Percentiles rank a stretch among this genome's conserved stretches.
These are phyloP conservation scores for Coreoperca whiteheadi DNA, from an alignment of 2,113 vertebrate species.

Conservation along the genomic window DNA sequence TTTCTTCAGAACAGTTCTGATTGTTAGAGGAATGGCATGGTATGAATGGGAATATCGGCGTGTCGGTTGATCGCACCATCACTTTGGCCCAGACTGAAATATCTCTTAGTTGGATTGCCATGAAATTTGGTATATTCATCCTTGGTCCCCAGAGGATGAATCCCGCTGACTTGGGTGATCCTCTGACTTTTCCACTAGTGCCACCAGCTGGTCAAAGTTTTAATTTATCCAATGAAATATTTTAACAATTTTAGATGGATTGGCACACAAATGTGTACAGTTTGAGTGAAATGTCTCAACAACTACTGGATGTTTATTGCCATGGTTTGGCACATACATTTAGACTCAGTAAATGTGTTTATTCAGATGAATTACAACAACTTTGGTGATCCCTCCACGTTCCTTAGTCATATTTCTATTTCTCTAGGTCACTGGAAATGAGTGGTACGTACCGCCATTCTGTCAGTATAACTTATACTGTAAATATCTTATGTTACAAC, in stretches of 20 bases:
- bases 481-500: not conserved
- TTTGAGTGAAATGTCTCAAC: not conserved
- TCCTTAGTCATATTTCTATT: not conserved
- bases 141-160: not conserved
- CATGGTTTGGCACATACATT: too few relatives aligned
- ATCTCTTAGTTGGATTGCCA: not conserved
- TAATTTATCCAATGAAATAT: too few relatives aligned
- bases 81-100: not conserved
- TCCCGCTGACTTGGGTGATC: not conserved
- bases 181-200: not conserved
- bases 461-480: conserved; percentile 17
- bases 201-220: too few relatives aligned
- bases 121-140: not conserved
- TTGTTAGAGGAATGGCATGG: not conserved
- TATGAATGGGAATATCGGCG: not conserved
- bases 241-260: too few relatives aligned
- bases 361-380: too few relatives aligned
- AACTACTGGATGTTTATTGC: not conserved
- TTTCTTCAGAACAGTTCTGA: not conserved
- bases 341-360: too few relatives aligned
- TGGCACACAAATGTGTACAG: too few relatives aligned
- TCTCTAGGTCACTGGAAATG: conserved; percentile 22
- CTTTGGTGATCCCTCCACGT: too few relatives aligned
- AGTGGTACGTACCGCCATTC: not conserved
- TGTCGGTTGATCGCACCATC: not conserved